Base-by-base conservation (phyloP, 2,113 vertebrate genomes). In the Dicerorhinus sumatrensis region DNA sequence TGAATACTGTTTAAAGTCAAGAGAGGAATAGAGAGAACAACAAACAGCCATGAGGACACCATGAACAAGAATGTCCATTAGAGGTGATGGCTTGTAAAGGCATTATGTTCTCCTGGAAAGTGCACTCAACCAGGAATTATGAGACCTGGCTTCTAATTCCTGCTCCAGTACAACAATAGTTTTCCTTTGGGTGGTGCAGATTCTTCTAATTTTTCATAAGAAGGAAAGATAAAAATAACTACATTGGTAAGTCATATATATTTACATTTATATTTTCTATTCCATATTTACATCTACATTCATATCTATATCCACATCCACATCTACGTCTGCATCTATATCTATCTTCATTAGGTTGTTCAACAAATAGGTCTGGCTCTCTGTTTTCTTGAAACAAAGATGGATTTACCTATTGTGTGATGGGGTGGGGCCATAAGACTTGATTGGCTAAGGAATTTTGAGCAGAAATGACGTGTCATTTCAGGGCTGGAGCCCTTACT, bases 201-300 rank as follows among this genome's bases (percentile, higher is more conserved):
- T 0, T 31, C 60, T 60, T 39, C 11, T 36, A 5, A 36, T 25
- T 73, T 69, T 42, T 54, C n/a, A 36, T 7, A 46, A 51, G n/a
- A 54, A 91, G 29, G 17, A 14, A 29, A 92, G 11, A 27, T 23
- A 56, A 85, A 51, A 42, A 13, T 77, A 29, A 29, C n/a, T 48
- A n/a, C 17, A 7, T n/a, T 62, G 9, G 33, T 65, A n/a, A 77
- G 9, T 51, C 31, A 27, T 27, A 13, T 14, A 4, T 29, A 46
- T 33, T 33, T 46, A 33, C 33, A 83, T 65, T 21, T 42, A n/a
- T 13, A 39, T 70, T 18, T 6, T 27, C 62, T 36, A 48, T 21
- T 12, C 10, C 81, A 6, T 33, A 16, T n/a, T 33, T 20, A 10
- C 6, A n/a, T 14, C 18, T 12, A 13, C 0, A 23, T 3, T n/a